These are phyloP conservation scores for Takifugu flavidus DNA, from an alignment of 2,113 vertebrate species.

Conservation along the genomic window DNA sequence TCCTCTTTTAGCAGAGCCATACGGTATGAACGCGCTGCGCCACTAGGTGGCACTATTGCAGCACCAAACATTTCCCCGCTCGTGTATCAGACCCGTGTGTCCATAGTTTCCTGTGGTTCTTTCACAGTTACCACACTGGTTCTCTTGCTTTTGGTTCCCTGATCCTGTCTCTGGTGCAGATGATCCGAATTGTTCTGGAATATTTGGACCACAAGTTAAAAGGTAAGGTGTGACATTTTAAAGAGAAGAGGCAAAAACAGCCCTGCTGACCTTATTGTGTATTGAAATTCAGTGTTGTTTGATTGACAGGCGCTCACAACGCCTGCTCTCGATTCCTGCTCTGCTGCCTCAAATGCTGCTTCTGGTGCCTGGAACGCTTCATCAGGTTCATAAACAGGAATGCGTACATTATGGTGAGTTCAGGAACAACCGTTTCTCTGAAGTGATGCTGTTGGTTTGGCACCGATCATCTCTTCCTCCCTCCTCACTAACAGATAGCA, in stretches of 20 bases:
- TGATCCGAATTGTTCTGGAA: constrained; percentile 83
- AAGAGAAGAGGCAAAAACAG: neutral
- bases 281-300: neutral
- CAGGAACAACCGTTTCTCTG: neutral
- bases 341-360: constrained; percentile 92
- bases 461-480: neutral
- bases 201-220: constrained; percentile 89
- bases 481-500: constrained; percentile 79
- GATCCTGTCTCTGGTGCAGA: constrained; percentile 85
- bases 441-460: neutral
- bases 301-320: constrained; percentile 80
- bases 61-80: neutral
- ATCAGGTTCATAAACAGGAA: constrained; percentile 96
- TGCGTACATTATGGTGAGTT: constrained; percentile 95
- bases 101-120: constrained; percentile 20
- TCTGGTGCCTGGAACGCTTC: constrained; percentile 95
- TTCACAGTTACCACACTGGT: constrained; percentile 89
- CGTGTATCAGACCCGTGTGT: neutral
- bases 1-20: constrained; percentile 88
- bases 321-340: constrained; percentile 80
- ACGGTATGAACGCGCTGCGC: constrained; percentile 69
- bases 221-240: constrained; percentile 64
- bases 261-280: neutral
- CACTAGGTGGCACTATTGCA: neutral
- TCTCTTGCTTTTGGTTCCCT: constrained; percentile 93